These are phyloP conservation scores for Dasyornis broadbenti DNA, from an alignment of 2,113 vertebrate species.

Conservation along the genomic window DNA sequence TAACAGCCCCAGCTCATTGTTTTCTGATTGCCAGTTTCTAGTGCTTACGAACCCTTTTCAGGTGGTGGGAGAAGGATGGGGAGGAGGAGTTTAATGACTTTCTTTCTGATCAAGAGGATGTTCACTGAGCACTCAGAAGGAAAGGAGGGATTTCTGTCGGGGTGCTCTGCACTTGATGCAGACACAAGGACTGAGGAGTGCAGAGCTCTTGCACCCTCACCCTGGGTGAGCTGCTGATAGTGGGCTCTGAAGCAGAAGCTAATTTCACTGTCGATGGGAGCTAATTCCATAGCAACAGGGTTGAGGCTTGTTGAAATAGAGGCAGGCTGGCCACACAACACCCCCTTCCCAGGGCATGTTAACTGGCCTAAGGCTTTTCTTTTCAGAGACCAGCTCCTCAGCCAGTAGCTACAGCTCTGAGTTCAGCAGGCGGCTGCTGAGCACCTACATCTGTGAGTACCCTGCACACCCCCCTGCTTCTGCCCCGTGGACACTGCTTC, in stretches of 20 bases:
- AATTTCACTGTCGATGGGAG: not conserved
- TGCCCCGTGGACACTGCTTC: fast-evolving
- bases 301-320: not conserved
- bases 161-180: not conserved
- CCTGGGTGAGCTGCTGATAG: not conserved
- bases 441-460: conserved; percentile 92
- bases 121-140: not conserved
- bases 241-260: not conserved
- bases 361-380: not conserved
- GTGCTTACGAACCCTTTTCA: not conserved
- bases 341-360: not conserved
- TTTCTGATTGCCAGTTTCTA: not conserved
- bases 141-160: not conserved
- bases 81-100: not conserved
- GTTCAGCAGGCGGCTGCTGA: conserved; percentile 91
- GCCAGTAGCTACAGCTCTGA: conserved; percentile 91
- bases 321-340: not conserved
- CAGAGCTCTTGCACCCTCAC: not conserved
- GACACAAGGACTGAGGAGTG: not conserved
- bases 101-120: not conserved
- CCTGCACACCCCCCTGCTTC: not conserved
- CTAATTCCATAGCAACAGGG: conserved; percentile 15
- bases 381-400: conserved; percentile 88
- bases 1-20: not conserved
- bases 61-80: not conserved